Evolutionary conservation across 2,113 vertebrate species (phyloP), one percentile per base, ranked within the genome.

Genomic region (Cheilinus undulatus): DNA sequence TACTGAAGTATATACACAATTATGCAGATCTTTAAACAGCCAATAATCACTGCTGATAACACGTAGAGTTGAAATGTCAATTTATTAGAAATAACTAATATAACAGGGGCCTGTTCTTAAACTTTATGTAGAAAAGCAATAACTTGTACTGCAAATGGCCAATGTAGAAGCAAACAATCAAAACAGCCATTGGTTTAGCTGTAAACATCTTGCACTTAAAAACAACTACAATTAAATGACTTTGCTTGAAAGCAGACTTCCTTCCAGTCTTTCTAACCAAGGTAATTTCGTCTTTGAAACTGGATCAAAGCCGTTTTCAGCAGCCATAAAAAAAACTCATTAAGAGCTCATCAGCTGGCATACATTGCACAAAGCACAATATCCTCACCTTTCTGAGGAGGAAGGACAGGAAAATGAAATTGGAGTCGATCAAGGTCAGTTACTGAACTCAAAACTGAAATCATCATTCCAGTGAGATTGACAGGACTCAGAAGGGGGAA

Each of bases 271-370:
- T 45, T 60, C 24, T 60, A 45, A 45, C 40, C 40, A 34, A 30
- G 32, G 19, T 61, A 32, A 78, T 64, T 65, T 64, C 72, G 36
- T 64, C 20, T 69, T 23, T 38, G 48, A 65, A 78, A 66, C 45
- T 76, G 26, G 53, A 78, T 80, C 71, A 76, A 62, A 73, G 58
- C 20, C 34, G 7, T 61, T 81, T 75, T 74, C 27, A 67, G 27
- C 22, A 40, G 60, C 65, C 67, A 76, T 76, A 78, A 65, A 62
- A n/a, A 79, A 66, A 81, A 49, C 80, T 57, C 2, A 84, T 84
- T 83, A 74, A 73, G 61, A 61, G 28, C 57, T 76, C 50, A 78
- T 78, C 48, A 63, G 54, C 60, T 68, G 38, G 28, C 66, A 77
- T 60, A 65, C 30, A 69, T 67, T 72, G 58, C 28, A 57, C 19